Base-by-base conservation (phyloP, 2,888 invertebrate genomes). In the Sycophila texana region DNA sequence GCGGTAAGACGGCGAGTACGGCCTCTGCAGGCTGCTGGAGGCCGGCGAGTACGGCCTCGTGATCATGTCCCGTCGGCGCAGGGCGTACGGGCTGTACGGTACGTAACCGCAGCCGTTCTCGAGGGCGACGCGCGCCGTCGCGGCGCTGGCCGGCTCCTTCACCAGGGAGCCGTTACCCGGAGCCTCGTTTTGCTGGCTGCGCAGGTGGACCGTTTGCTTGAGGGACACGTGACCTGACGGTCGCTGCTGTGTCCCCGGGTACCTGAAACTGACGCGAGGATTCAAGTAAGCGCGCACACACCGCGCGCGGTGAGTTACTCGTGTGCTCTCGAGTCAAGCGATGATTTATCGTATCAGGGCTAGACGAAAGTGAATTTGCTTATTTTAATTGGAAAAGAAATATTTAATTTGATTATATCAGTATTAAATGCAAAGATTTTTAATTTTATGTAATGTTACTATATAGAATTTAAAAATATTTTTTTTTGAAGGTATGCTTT, bases 81-180 rank as follows among this genome's bases (percentile, higher is more conserved):
- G 78, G n/a, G 87, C 86, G 81, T 90, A 90, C 4, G 90, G 89
- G 84, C 89, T 89, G 80, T 89, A 89, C 13, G 90, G 87, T 66
- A 88, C 85, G 71, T 89, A 89, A 58, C 86, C 87, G 51, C 72
- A 84, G 67, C 87, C 87, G 79, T 88, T 90, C 78, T 89, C 89
- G 5, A 68, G 60, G n/a, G 13, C 22, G 14, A 16, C 10, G 1
- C 70, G 39, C 39, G 39, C 39, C 39, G 39, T 39, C 7, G 39
- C 10, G 26, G 67, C 20, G 30, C 63, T 13, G 53, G 58, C 20
- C 49, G 39, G 39, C 10, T 39, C 39, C 39, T 39, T 39, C 39
- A 39, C 39, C 39, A 10, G 10, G 39, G 39, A 39, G 51, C 51
- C 55, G 18, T 55, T 55, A 22, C 7, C 26, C 49, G n/a, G 16